Conservation (phyloP, 2,113 vertebrate genomes). For the Reinhardtius hippoglossoides region DNA sequence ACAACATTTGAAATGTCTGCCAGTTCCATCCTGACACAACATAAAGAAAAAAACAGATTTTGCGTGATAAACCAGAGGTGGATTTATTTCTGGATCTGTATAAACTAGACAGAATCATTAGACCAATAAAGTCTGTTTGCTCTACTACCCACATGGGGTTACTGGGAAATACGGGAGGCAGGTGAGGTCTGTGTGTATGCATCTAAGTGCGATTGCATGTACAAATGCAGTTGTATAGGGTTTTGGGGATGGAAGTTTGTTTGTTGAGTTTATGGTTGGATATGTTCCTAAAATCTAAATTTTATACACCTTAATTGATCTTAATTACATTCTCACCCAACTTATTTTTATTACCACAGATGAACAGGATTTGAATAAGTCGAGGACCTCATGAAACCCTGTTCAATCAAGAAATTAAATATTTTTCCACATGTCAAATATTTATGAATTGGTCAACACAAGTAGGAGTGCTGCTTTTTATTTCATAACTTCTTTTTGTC, state of each 20-base stretch:
- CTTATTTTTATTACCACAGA: not conserved
- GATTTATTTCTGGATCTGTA: not conserved
- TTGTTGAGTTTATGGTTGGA: not conserved
- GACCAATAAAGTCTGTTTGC: not conserved
- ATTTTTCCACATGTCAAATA: not conserved
- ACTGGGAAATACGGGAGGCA: too few species aligned
- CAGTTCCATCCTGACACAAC: not conserved
- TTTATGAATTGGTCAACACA: not conserved
- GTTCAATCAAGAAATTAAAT: not conserved
- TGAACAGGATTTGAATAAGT: not conserved
- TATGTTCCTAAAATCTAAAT: not conserved
- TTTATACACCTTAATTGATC: not conserved
- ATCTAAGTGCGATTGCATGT: not conserved
- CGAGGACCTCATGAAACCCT: not conserved
- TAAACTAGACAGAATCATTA: not conserved
- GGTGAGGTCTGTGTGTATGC: not conserved
- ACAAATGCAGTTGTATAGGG: not conserved
- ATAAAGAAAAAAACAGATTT: not conserved
- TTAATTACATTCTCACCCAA: not conserved
- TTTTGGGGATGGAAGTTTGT: not conserved
- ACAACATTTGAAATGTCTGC: not conserved
- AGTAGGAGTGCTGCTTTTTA: conserved; percentile 8
- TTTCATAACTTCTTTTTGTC: conserved; percentile 17
- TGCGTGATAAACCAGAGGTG: not conserved
- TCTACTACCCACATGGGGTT: not conserved